Evolutionary conservation across 2,797 vertebrate species (phyloP).

Genomic region (Argentina silus): DNA sequence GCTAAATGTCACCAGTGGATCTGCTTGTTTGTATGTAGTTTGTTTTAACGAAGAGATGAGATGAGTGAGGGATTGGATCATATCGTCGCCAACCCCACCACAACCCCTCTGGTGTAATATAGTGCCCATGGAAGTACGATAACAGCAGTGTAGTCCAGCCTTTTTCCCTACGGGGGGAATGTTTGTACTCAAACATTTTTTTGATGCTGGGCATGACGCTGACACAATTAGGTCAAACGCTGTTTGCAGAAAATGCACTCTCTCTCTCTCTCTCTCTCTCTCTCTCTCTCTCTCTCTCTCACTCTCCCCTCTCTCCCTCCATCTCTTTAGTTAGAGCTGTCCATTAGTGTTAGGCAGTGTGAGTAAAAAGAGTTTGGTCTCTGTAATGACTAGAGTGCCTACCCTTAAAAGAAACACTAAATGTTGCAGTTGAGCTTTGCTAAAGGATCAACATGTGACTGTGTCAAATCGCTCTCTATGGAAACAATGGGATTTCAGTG

Average conservation of each 20-base stretch:
- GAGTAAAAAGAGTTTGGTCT: background rate
- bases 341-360: background rate
- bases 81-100: background rate
- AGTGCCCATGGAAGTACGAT: background rate
- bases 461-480: background rate
- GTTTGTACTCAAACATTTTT: conserved; percentile 43
- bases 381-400: background rate
- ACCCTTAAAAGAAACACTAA: too few species aligned
- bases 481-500: background rate
- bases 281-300: conserved; percentile 3
- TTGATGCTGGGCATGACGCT: conserved; percentile 23
- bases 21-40: background rate
- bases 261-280: conserved; percentile 7
- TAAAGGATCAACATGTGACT: background rate
- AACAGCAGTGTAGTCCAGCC: background rate
- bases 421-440: background rate
- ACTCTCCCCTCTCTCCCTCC: background rate
- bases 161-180: background rate
- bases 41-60: background rate
- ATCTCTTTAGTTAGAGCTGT: background rate
- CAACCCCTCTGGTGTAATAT: too few species aligned
- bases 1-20: background rate
- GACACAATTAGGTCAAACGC: conserved; percentile 62
- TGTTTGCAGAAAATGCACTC: conserved; percentile 25
- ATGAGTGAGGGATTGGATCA: background rate